Percentiles rank a stretch among this genome's conserved stretches.
These are phyloP conservation scores for Apodemus speciosus DNA, from an alignment of 2,113 vertebrate species.

Conservation along the genomic window DNA sequence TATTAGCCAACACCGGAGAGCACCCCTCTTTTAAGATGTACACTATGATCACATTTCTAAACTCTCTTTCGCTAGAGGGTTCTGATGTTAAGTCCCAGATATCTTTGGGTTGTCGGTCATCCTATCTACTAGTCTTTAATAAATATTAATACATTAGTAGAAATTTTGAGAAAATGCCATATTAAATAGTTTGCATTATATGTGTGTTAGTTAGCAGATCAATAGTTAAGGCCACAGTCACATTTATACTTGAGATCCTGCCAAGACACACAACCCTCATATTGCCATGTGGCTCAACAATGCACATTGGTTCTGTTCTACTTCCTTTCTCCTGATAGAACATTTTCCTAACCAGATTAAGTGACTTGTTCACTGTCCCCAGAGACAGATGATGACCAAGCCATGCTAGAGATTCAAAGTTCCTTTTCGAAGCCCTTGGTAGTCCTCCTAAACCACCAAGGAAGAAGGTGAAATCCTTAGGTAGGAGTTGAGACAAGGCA, in stretches of 20 bases:
- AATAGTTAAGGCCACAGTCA: neutral
- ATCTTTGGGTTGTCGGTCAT: neutral
- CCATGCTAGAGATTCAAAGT: slow-evolving; percentile 33
- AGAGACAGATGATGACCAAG: neutral
- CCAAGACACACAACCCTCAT: neutral
- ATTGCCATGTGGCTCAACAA: neutral
- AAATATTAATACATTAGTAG: slow-evolving; percentile 21
- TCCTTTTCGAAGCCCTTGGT: neutral
- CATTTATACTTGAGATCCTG: neutral
- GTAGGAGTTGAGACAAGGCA: neutral
- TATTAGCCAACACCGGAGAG: neutral
- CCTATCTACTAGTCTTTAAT: neutral
- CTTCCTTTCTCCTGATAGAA: slow-evolving; percentile 13
- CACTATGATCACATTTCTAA: neutral
- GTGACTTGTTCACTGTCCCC: neutral
- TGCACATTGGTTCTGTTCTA: neutral
- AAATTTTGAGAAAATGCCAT: slow-evolving; percentile 39
- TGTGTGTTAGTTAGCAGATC: neutral
- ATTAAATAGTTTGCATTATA: neutral
- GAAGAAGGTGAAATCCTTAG: neutral
- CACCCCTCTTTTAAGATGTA: neutral
- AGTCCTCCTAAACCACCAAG: neutral
- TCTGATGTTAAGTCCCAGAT: neutral
- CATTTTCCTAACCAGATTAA: slow-evolving; percentile 36
- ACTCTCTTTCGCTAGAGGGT: neutral